phyloP scores from a whole-genome alignment of 2,797 vertebrate genomes.

The Coccyzus lansbergi region DNA sequence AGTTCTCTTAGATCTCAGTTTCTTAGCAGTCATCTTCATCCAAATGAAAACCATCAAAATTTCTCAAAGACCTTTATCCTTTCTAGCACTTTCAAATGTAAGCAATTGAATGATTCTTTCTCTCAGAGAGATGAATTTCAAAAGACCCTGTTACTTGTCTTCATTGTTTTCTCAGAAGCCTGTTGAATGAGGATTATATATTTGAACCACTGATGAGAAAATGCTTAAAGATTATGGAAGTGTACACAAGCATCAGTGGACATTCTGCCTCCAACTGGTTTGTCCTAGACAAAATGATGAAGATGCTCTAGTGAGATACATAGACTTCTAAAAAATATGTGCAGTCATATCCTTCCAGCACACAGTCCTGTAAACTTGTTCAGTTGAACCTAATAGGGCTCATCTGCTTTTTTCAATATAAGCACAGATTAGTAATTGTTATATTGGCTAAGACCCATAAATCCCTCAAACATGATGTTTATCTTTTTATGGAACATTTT shows the following conservation, averaged over 20 bases:
- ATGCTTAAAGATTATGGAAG: neutral
- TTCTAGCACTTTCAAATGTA: neutral
- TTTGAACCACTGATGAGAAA: neutral
- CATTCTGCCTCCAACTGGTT: neutral
- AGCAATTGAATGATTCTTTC: neutral
- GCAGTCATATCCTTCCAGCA: neutral
- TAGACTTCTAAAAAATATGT: neutral
- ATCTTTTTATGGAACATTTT: neutral
- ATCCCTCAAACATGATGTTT: neutral
- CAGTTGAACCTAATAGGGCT: fast-evolving
- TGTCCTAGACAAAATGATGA: neutral
- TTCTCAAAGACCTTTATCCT: neutral
- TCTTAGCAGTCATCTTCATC: neutral
- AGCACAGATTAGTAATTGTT: neutral
- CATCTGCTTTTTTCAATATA: neutral
- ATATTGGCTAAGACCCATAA: neutral
- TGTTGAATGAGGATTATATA: neutral
- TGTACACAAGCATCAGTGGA: fast-evolving
- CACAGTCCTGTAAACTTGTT: neutral
- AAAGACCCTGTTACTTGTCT: neutral
- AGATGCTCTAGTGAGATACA: neutral
- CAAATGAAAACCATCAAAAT: neutral
- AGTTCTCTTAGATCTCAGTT: neutral
- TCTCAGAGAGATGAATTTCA: neutral
- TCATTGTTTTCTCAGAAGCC: neutral